Evolutionary conservation across 1,140 invertebrate genomes (phyloP).

Genomic region (Panagrolaimus sp.): DNA sequence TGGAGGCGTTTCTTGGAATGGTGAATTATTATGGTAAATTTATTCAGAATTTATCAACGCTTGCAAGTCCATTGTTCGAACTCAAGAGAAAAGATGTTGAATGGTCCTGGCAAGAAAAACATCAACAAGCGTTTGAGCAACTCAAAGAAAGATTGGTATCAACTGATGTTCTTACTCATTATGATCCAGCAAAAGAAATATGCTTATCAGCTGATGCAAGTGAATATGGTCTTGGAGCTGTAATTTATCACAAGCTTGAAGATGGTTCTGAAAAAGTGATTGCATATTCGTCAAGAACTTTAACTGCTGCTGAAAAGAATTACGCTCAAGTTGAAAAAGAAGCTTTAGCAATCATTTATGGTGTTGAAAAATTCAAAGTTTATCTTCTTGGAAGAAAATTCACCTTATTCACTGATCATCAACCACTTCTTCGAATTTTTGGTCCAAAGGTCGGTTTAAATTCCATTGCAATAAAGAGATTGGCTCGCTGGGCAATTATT

Average conservation of each 20-base stretch:
- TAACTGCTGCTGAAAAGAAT: conserved; percentile 61
- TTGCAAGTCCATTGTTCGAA: conserved; percentile 58
- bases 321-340: conserved; percentile 65
- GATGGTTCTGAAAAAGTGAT: conserved; percentile 61
- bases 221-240: conserved; percentile 61
- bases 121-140: conserved; percentile 44
- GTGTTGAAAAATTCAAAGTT: conserved; percentile 59
- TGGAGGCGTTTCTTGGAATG: conserved; percentile 60
- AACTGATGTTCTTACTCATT: conserved; percentile 54
- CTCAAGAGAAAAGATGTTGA: conserved; percentile 47
- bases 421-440: conserved; percentile 60
- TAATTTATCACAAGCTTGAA: conserved; percentile 61
- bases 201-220: conserved; percentile 62
- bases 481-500: not conserved
- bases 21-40: conserved; percentile 62
- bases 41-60: conserved; percentile 57
- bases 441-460: conserved; percentile 13
- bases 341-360: conserved; percentile 60
- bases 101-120: conserved; percentile 32
- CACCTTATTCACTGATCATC: conserved; percentile 34
- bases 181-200: conserved; percentile 58
- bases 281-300: conserved; percentile 40
- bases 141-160: conserved; percentile 51
- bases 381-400: conserved; percentile 61
- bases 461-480: not conserved